Evolutionary conservation across 2,888 invertebrate species (phyloP), one percentile per base, ranked within the genome.

Genomic region (Osmoderma eremita): DNA sequence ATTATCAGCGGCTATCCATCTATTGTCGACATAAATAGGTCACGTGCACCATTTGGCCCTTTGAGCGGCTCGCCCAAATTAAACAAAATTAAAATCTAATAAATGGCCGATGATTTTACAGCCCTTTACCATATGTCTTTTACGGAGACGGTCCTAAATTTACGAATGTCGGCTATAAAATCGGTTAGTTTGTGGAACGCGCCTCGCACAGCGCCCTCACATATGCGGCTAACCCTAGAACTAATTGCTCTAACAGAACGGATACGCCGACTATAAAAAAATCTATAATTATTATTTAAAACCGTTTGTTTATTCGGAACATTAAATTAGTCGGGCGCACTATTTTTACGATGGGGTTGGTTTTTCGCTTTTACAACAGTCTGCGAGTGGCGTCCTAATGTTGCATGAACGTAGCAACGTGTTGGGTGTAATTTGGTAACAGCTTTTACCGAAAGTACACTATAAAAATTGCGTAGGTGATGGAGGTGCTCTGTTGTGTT

Each of bases 151-250:
- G 69, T 70, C 67, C 67, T 69, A 72, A 72, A 72, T 72, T 71
- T 68, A 61, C 71, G 67, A 69, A 67, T 69, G 70, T 69, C 69
- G 69, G 68, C 69, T 69, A 71, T 71, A 71, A 71, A 72, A 71
- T 71, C 67, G 70, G 72, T 70, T 72, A 69, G 69, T 69, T 71
- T 72, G 72, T 70, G 73, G 69, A 68, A 48, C 58, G 41, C 62
- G 45, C 66, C 64, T 67, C 56, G 70, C 63, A 42, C 48, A 50
- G 67, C 51, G 48, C 66, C 69, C 68, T 45, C 63, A 62, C 63
- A 63, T 49, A 54, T 73, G 73, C 70, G 73, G 73, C 73, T 73
- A 73, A 75, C 75, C 75, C 68, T 71, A 58, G 62, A 72, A 74
- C 73, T 75, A 75, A 75, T 75, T 75, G 61, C 67, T 51, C 17